A percentile compares a stretch with the other conserved stretches of the same genome.
These are phyloP conservation scores for Rynchops niger DNA, from an alignment of 2,113 vertebrate genomes.

Conservation along the genomic window DNA sequence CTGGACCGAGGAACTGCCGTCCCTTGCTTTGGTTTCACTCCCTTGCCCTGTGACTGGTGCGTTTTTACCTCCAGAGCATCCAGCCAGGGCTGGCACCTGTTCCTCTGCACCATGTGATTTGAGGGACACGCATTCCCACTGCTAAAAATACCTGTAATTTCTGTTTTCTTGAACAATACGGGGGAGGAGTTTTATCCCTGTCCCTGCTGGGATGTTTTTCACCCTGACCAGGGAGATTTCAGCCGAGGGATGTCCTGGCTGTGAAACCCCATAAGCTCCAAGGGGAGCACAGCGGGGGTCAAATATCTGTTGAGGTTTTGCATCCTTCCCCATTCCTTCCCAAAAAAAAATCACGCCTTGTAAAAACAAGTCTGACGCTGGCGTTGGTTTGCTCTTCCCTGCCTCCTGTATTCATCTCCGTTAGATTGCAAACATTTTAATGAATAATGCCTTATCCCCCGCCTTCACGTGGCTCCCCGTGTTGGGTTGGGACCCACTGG, in stretches of 20 bases:
- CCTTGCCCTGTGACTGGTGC: background rate
- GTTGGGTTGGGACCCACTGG: background rate
- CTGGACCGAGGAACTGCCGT: rapidly evolving
- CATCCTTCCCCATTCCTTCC: background rate
- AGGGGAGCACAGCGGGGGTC: background rate
- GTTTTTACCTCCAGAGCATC: background rate
- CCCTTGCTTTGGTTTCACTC: background rate
- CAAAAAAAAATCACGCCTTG: background rate
- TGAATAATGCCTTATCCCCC: background rate
- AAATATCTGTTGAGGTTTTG: background rate
- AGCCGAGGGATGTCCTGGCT: background rate
- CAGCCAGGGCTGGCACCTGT: background rate
- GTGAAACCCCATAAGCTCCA: background rate
- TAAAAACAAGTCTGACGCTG: background rate
- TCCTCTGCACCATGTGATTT: background rate
- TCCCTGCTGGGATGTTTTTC: background rate
- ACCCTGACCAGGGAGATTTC: background rate
- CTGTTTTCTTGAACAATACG: background rate
- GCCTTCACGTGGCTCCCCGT: rapidly evolving
- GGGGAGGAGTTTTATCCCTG: background rate
- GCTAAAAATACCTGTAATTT: background rate
- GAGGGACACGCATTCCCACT: rapidly evolving
- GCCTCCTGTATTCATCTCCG: background rate
- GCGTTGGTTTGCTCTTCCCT: background rate
- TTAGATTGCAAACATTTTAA: background rate